Evolutionary conservation across 2,797 vertebrate species (phyloP).

Genomic region (Sebastes trivittatus): DNA sequence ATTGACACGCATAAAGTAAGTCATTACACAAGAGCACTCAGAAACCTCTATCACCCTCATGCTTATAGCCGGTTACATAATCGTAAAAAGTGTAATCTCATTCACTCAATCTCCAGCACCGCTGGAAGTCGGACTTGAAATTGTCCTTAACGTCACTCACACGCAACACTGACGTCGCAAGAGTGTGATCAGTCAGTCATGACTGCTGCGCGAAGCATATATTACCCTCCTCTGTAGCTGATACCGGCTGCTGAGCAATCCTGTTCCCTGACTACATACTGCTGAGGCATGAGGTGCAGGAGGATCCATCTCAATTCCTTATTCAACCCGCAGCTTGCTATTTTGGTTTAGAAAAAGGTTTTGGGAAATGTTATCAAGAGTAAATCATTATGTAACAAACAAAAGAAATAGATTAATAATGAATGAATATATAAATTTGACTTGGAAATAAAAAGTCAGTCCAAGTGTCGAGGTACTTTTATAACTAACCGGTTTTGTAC

Average conservation of each 20-base stretch:
- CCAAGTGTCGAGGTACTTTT: background rate
- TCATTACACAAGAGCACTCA: conserved; percentile 1
- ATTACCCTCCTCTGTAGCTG: background rate
- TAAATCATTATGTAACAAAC: background rate
- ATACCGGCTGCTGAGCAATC: background rate
- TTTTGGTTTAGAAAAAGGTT: background rate
- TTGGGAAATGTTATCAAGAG: background rate
- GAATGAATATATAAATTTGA: background rate
- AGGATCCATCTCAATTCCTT: background rate
- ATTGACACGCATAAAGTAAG: conserved; percentile 4
- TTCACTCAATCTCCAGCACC: conserved; percentile 9
- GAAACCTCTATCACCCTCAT: background rate
- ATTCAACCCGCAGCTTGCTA: background rate
- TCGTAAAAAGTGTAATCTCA: conserved; percentile 31
- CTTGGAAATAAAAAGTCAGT: background rate
- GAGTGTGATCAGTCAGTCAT: background rate
- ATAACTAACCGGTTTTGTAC: background rate
- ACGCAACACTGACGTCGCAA: background rate
- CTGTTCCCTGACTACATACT: background rate
- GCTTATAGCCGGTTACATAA: conserved; percentile 14
- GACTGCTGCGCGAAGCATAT: background rate
- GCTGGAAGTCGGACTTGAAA: conserved; percentile 18
- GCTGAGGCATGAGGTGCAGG: conserved; percentile 4
- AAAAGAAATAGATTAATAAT: background rate
- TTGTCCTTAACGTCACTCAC: conserved; percentile 18